Percentiles rank a stretch among this genome's conserved stretches.
Conservation (phyloP, 2,113 vertebrate genomes). For the Rhinolophus sinicus region DNA sequence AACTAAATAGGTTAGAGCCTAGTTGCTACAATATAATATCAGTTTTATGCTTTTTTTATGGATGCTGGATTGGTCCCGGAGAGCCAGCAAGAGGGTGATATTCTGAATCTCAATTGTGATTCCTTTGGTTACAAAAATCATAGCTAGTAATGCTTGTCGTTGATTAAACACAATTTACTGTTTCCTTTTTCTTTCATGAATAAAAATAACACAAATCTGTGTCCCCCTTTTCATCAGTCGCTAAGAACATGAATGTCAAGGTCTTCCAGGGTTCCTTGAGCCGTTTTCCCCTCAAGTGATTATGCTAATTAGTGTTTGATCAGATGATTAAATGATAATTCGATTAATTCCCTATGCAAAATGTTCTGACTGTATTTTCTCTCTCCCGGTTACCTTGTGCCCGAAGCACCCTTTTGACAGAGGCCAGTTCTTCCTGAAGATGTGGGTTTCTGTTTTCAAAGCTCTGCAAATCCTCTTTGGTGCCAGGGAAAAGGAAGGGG, state of each 20-base stretch:
- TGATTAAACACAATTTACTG: background rate
- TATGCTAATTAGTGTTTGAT: constrained; percentile 97
- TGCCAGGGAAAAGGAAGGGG: background rate
- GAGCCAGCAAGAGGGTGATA: background rate
- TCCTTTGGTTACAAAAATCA: background rate
- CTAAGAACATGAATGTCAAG: constrained; percentile 85
- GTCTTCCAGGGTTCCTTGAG: constrained; percentile 89
- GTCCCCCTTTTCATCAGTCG: background rate
- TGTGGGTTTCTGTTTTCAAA: constrained; percentile 59
- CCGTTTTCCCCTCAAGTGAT: constrained; percentile 92
- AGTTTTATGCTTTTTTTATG: background rate
- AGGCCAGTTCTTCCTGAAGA: constrained; percentile 32
- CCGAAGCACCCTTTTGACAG: constrained; percentile 62
- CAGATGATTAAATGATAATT: constrained; percentile 97
- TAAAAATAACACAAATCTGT: background rate
- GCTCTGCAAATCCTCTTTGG: background rate
- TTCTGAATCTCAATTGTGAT: background rate
- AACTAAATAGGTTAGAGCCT: too few species aligned
- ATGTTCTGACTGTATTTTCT: constrained; percentile 89
- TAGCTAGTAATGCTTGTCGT: background rate
- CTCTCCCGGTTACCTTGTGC: constrained; percentile 85
- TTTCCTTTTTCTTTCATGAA: background rate
- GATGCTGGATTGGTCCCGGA: background rate
- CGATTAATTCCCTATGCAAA: constrained; percentile 91
- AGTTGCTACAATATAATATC: fast-evolving